phyloP scores from a whole-genome alignment of 2,797 vertebrate species.

The Sebastes hubbsi region DNA sequence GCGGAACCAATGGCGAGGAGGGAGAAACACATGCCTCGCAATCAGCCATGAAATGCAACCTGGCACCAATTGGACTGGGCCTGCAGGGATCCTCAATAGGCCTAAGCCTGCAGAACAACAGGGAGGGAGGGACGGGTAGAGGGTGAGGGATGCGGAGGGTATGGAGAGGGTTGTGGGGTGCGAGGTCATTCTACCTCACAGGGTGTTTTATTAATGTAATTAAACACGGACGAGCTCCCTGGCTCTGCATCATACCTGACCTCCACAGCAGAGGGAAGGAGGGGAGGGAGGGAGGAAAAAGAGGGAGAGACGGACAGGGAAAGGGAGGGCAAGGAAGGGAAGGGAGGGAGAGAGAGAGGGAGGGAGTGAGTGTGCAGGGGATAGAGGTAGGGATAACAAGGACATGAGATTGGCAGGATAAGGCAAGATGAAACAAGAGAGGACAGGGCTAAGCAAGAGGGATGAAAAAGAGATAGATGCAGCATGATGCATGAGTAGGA shows the following conservation, averaged over 20 bases:
- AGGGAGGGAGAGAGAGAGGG: not conserved
- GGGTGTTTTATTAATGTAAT: conserved; percentile 84
- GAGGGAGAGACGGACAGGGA: conserved; percentile 33
- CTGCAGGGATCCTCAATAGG: conserved; percentile 64
- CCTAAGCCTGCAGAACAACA: conserved; percentile 55
- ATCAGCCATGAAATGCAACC: conserved; percentile 81
- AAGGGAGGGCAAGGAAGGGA: conserved; percentile 11
- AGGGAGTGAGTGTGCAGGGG: conserved; percentile 16
- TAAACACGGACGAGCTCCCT: conserved; percentile 76
- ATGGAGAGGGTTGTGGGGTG: conserved; percentile 49
- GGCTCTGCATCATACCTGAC: conserved; percentile 75
- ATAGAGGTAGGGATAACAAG: conserved; percentile 67
- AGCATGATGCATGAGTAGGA: conserved; percentile 58
- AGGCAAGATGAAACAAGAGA: conserved; percentile 72
- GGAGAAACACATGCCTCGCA: conserved; percentile 74
- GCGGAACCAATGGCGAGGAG: conserved; percentile 61
- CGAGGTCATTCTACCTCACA: conserved; percentile 77
- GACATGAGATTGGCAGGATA: conserved; percentile 77
- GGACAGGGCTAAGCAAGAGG: conserved; percentile 62
- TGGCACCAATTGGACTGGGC: conserved; percentile 71
- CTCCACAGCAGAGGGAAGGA: conserved; percentile 63
- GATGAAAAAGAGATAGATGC: conserved; percentile 67
- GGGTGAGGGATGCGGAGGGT: conserved; percentile 39
- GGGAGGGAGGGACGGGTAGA: conserved; percentile 28
- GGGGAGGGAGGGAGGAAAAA: conserved; percentile 12